Base-by-base conservation (phyloP, 2,888 invertebrate genomes). In the Punctoribates punctum region DNA sequence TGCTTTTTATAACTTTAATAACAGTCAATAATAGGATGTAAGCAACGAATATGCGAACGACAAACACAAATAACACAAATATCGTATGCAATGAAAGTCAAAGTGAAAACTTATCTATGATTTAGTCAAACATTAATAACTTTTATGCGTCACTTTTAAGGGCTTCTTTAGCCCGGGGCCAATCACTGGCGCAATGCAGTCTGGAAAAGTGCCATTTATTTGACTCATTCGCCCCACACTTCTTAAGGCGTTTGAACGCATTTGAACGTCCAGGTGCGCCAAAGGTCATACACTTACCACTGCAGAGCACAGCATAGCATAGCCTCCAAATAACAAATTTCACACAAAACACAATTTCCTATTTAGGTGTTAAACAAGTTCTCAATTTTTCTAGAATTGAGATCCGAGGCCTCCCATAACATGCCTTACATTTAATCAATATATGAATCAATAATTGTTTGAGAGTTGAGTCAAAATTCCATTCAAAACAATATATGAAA, bases 141-240 rank as follows among this genome's bases (percentile, higher is more conserved):
- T 65, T 65, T 29, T 34, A 65, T n/a, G 34, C 65, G n/a, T 65
- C 65, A 65, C 34, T 34, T 65, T 65, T 65, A 65, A 65, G 65
- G n/a, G 34, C 23, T 34, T 46, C 70, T 75, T 38, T 70, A 54
- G 73, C 60, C 73, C 27, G 25, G 38, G 73, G 76, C 34, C 54
- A 27, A 54, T 29, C 34, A 42, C 34, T 73, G 76, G 76, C 76
- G 76, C 76, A 73, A 76, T 73, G 76, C 76, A 34, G 76, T 76
- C 76, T 76, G 76, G 73, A 38, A 38, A 62, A 70, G 70, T 70
- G 70, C 46, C 46, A 70, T 70, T 70, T 46, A 70, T 70, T 70
- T 70, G 70, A 23, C 34, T 38, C 65, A 38, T 38, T 34, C 65
- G 23, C 70, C 46, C 20, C 46, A 46, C 57, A 57, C 57, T 57